Percentiles rank a stretch among this genome's conserved stretches.
phyloP scores from a whole-genome alignment of 2,113 vertebrate species.

The Neolamprologus fasciatus region DNA sequence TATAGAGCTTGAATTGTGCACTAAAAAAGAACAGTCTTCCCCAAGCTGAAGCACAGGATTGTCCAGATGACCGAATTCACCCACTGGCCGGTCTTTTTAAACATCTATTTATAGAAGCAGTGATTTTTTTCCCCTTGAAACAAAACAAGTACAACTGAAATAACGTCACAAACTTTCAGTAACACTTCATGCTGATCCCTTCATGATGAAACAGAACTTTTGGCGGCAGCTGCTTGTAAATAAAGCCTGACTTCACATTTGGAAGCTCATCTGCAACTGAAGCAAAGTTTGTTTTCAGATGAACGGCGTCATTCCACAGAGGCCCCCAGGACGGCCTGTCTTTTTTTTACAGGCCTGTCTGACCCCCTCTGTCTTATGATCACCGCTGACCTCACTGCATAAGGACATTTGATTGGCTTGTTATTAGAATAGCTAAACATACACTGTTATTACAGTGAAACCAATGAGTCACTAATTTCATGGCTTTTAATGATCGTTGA shows the following conservation, averaged over 20 bases:
- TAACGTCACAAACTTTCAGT: neutral
- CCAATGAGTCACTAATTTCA: neutral
- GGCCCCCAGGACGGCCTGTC: neutral
- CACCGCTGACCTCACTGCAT: neutral
- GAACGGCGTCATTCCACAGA: neutral
- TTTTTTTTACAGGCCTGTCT: neutral
- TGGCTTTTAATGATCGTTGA: neutral
- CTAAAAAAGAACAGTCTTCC: neutral
- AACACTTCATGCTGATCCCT: neutral
- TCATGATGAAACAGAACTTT: neutral
- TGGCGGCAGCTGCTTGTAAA: neutral
- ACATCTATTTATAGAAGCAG: neutral
- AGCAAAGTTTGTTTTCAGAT: neutral
- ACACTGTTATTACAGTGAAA: neutral
- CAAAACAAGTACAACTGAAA: neutral
- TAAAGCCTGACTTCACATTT: neutral
- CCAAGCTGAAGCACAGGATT: neutral
- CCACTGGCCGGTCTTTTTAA: neutral
- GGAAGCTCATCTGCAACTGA: neutral
- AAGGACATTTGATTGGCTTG: neutral
- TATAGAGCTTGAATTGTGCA: neutral
- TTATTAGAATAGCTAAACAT: neutral
- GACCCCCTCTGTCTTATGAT: neutral
- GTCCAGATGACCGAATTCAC: neutral
- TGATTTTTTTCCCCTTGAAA: rapidly evolving